Evolutionary conservation across 2,888 invertebrate genomes (phyloP).

Genomic region (Conus canariensis): DNA sequence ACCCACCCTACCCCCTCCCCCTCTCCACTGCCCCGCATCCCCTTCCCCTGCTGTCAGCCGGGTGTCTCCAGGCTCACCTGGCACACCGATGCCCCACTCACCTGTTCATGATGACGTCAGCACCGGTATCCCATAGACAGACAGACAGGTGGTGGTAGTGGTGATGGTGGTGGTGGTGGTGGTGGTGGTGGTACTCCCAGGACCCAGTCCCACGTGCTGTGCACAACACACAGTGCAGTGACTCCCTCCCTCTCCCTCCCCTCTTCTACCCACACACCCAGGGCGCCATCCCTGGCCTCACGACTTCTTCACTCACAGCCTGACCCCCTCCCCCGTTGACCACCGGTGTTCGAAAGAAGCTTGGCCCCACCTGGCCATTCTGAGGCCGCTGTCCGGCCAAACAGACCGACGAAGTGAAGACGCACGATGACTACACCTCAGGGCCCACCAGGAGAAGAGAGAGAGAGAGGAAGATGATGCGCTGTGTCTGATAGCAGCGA

Average conservation of each 20-base stretch:
- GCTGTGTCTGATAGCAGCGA: neutral
- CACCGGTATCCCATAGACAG: constrained; percentile 7
- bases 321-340: neutral
- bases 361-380: neutral
- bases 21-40: neutral
- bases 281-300: neutral
- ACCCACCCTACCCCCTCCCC: neutral
- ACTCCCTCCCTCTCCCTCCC: neutral
- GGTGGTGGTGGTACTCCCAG: neutral
- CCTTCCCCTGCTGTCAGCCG: neutral
- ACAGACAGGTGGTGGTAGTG: too few relatives aligned
- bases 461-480: constrained; percentile 9
- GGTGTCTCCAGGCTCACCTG: neutral
- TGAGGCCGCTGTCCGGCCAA: neutral
- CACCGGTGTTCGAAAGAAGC: neutral
- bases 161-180: too few relatives aligned
- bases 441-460: neutral
- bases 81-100: neutral
- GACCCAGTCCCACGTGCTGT: neutral
- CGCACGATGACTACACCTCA: too few relatives aligned
- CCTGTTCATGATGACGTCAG: constrained; percentile 18
- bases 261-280: neutral
- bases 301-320: neutral
- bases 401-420: too few relatives aligned
- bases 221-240: neutral